Conservation (phyloP, 2,113 vertebrate species). For the Piaya cayana region DNA sequence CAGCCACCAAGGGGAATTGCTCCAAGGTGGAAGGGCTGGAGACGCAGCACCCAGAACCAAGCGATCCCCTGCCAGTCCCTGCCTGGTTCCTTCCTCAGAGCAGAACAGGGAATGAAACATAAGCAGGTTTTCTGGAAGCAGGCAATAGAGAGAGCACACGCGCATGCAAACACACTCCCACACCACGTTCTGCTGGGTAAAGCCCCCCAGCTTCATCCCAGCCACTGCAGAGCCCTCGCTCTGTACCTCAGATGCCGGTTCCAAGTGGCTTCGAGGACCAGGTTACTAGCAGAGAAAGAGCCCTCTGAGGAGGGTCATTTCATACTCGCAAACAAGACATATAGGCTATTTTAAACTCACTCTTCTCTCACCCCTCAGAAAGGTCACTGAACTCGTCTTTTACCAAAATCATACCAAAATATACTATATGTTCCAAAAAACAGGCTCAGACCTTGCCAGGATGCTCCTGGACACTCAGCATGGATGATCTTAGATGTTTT, state of each 20-base stretch:
- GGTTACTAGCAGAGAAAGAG: background rate
- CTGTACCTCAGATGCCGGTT: accelerated
- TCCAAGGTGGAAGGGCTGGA: accelerated
- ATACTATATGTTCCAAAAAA: background rate
- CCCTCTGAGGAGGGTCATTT: background rate
- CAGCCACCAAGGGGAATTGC: accelerated
- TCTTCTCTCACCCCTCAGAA: conserved; percentile 92
- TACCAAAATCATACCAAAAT: conserved; percentile 64
- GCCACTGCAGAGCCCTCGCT: no score
- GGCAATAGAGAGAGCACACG: background rate
- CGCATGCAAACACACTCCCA: no score
- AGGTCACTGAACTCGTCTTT: conserved; percentile 87
- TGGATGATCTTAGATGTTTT: no score
- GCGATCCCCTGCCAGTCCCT: accelerated
- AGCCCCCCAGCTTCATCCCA: no score
- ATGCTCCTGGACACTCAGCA: background rate
- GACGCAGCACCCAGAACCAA: background rate
- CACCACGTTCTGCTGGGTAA: no score
- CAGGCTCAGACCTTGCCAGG: background rate
- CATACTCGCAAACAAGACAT: conserved; percentile 67
- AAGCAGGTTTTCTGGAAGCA: background rate
- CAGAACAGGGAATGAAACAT: background rate
- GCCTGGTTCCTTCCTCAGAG: accelerated
- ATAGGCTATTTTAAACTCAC: conserved; percentile 76
- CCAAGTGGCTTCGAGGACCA: background rate